Evolutionary conservation across 2,797 vertebrate genomes (phyloP).

Genomic region (Takifugu rubripes): DNA sequence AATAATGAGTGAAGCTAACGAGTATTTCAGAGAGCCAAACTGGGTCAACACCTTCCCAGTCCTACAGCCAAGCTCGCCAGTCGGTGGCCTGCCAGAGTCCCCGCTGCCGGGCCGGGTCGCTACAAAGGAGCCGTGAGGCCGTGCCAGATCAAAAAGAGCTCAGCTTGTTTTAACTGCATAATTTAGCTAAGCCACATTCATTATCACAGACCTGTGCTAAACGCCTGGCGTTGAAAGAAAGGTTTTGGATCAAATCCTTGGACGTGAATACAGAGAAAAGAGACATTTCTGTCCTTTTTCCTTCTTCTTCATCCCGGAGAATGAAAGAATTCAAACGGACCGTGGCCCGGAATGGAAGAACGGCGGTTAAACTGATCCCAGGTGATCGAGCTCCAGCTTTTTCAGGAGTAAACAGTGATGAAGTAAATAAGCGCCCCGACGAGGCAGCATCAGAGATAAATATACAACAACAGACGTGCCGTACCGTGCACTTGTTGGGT

Average conservation of each 20-base stretch:
- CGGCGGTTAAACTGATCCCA: slow-evolving; percentile 5
- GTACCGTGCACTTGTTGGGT: slow-evolving; percentile 96
- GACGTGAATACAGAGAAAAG: slow-evolving; percentile 38
- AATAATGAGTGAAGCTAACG: slow-evolving; percentile 16
- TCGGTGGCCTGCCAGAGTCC: slow-evolving; percentile 43
- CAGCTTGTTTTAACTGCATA: slow-evolving; percentile 64
- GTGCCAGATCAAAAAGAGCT: slow-evolving; percentile 57
- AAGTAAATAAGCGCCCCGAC: no score
- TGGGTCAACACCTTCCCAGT: slow-evolving; percentile 59
- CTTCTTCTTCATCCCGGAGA: slow-evolving; percentile 4
- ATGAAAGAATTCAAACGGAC: slow-evolving; percentile 33
- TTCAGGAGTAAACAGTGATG: no score
- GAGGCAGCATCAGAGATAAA: no score
- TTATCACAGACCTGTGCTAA: slow-evolving; percentile 65
- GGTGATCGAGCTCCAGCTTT: no score
- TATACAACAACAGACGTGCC: slow-evolving; percentile 1
- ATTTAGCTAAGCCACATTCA: slow-evolving; percentile 67
- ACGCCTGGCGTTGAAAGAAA: slow-evolving; percentile 51
- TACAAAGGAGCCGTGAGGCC: slow-evolving; percentile 29
- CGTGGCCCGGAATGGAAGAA: slow-evolving; percentile 32
- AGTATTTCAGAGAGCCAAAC: slow-evolving; percentile 33
- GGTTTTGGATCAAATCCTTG: slow-evolving; percentile 25
- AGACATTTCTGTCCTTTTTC: slow-evolving; percentile 22
- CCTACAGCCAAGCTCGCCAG: slow-evolving; percentile 52
- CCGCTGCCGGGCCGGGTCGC: slow-evolving; percentile 48